phyloP scores from a whole-genome alignment of 2,113 vertebrate species.

The Calypte anna region DNA sequence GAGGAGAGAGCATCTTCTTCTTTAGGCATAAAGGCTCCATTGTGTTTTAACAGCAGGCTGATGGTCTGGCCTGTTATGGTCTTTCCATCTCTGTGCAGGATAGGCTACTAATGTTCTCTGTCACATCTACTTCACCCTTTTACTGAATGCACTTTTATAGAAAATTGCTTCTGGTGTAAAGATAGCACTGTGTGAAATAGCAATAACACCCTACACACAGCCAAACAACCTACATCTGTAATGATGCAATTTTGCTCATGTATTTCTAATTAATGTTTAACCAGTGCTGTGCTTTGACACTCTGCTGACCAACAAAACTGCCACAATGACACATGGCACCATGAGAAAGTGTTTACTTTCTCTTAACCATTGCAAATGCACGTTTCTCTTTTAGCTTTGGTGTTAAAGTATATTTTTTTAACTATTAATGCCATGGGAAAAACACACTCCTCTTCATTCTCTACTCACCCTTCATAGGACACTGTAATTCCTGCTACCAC shows the following conservation, averaged over 20 bases:
- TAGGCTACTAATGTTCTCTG: background rate
- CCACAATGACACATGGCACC: accelerated
- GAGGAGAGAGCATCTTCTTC: background rate
- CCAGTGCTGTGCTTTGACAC: background rate
- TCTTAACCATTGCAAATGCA: background rate
- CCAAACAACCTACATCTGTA: accelerated
- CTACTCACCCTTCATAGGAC: constrained; percentile 87
- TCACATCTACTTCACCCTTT: background rate
- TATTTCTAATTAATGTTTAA: background rate
- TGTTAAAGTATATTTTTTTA: background rate
- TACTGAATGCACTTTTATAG: background rate
- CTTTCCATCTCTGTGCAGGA: background rate
- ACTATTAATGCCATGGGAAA: background rate
- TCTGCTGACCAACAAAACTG: background rate
- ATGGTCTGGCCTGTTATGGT: background rate
- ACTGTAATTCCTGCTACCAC: constrained; percentile 87
- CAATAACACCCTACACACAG: background rate
- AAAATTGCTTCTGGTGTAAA: background rate
- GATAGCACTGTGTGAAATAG: background rate
- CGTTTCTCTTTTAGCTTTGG: background rate
- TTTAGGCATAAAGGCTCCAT: background rate
- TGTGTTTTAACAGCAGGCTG: background rate
- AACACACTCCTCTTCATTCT: constrained; percentile 30
- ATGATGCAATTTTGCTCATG: background rate
- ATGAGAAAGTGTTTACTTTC: background rate